Percentiles rank a stretch among this genome's conserved stretches.
phyloP scores from a whole-genome alignment of 1,140 invertebrate genomes.

The Drepana arcuata region DNA sequence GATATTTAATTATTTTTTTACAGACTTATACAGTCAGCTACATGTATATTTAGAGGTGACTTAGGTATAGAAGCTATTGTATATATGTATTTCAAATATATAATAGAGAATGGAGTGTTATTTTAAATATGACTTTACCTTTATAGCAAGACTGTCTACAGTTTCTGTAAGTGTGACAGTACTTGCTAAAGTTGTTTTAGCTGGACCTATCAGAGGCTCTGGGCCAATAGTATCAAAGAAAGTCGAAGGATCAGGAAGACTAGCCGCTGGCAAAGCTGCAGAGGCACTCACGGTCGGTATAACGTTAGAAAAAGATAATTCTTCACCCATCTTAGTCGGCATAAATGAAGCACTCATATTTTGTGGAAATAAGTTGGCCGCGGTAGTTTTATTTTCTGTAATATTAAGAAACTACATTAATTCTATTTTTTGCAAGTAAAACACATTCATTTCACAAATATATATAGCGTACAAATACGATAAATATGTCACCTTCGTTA shows the following conservation, averaged over 20 bases:
- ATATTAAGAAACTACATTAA: no score
- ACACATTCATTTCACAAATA: no score
- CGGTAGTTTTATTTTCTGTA: conserved; percentile 16
- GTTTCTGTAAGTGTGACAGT: conserved; percentile 35
- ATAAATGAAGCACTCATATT: conserved; percentile 33
- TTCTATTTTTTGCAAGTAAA: no score
- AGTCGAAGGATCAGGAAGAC: conserved; percentile 61
- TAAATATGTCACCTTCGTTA: conserved; percentile 29
- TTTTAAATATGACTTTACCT: conserved; percentile 22
- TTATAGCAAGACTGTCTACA: conserved; percentile 44
- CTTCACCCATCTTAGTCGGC: conserved; percentile 29
- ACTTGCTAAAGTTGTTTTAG: conserved; percentile 23
- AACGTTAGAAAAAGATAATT: conserved; percentile 39
- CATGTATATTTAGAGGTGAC: no score
- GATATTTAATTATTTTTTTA: no score
- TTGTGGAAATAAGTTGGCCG: conserved; percentile 25
- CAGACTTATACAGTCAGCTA: no score
- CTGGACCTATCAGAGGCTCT: conserved; percentile 35
- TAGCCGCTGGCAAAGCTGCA: conserved; percentile 36
- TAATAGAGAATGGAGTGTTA: conserved; percentile 4
- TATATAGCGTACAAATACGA: no score
- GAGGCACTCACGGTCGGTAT: conserved; percentile 52
- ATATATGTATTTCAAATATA: conserved; percentile 4
- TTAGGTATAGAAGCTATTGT: no score
- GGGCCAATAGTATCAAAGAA: conserved; percentile 67